These are phyloP conservation scores for Pherbina coryleti DNA, from an alignment of 2,888 invertebrate genomes.

Conservation along the genomic window DNA sequence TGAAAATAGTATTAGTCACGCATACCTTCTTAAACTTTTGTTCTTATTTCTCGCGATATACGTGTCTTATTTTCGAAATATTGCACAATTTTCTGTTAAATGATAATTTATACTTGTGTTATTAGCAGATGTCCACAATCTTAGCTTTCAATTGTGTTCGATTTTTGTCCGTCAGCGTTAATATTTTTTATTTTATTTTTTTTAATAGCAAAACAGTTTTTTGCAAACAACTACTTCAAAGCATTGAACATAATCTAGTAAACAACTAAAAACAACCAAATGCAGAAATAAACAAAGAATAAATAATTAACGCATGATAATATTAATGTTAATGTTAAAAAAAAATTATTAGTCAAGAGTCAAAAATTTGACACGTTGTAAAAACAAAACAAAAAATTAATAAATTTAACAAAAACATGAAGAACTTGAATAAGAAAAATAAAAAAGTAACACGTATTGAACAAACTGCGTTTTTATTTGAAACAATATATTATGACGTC, in stretches of 20 bases:
- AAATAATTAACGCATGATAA: slow-evolving; percentile 50
- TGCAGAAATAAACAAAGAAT: slow-evolving; percentile 25
- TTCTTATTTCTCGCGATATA: too few species aligned
- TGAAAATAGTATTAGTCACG: too few species aligned
- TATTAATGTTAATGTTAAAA: slow-evolving; percentile 58
- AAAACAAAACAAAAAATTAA: slow-evolving; percentile 49
- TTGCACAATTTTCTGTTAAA: too few species aligned
- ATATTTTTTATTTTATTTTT: neutral
- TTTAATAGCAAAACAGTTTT: neutral
- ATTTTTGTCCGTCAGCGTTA: neutral
- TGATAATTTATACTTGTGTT: too few species aligned
- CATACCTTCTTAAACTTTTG: too few species aligned
- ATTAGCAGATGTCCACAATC: neutral
- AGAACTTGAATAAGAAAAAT: slow-evolving; percentile 57
- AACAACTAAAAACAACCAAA: slow-evolving; percentile 30
- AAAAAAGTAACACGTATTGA: slow-evolving; percentile 58
- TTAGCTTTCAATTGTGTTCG: neutral
- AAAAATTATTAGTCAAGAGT: slow-evolving; percentile 56
- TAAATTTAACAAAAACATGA: slow-evolving; percentile 49
- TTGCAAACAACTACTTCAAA: slow-evolving; percentile 12
- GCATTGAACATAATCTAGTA: slow-evolving; percentile 38
- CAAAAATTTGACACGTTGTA: slow-evolving; percentile 62
- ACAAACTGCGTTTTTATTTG: slow-evolving; percentile 43
- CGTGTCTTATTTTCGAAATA: too few species aligned
- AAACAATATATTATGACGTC: neutral